A percentile compares a stretch with the other conserved stretches of the same genome.
These are phyloP conservation scores for Aricia artaxerxes DNA, from an alignment of 2,888 invertebrate genomes.

Conservation along the genomic window DNA sequence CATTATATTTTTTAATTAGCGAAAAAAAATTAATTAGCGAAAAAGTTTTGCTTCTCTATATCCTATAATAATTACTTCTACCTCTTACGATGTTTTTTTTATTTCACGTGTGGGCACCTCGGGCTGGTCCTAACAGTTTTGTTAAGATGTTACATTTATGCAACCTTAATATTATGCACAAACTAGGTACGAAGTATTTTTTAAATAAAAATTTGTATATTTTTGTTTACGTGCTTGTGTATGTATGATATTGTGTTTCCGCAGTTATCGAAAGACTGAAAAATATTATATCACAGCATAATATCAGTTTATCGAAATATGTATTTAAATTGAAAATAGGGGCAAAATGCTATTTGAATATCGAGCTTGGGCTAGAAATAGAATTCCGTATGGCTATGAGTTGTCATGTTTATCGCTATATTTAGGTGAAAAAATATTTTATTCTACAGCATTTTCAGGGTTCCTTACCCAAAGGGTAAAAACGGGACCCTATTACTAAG, in stretches of 20 bases:
- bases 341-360: constrained; percentile 16
- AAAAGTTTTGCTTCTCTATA: too few relatives aligned
- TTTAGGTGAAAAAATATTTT: neutral
- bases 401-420: neutral
- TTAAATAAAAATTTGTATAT: neutral
- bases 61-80: too few relatives aligned
- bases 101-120: too few relatives aligned
- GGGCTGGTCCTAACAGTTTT: too few relatives aligned
- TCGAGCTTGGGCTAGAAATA: neutral
- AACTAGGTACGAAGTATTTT: too few relatives aligned
- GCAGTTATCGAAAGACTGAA: neutral
- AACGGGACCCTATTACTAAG: too few relatives aligned
- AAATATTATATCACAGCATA: neutral
- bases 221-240: neutral
- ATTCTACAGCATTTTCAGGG: neutral
- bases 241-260: too few relatives aligned
- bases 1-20: neutral
- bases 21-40: too few relatives aligned
- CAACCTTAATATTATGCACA: too few relatives aligned
- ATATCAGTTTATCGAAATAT: neutral
- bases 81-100: too few relatives aligned
- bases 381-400: constrained; percentile 1
- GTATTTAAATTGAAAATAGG: constrained; percentile 20
- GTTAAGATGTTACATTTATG: too few relatives aligned
- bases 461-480: too few relatives aligned